Evolutionary conservation across 2,113 vertebrate genomes (phyloP).

Genomic region (Bombycilla garrulus): DNA sequence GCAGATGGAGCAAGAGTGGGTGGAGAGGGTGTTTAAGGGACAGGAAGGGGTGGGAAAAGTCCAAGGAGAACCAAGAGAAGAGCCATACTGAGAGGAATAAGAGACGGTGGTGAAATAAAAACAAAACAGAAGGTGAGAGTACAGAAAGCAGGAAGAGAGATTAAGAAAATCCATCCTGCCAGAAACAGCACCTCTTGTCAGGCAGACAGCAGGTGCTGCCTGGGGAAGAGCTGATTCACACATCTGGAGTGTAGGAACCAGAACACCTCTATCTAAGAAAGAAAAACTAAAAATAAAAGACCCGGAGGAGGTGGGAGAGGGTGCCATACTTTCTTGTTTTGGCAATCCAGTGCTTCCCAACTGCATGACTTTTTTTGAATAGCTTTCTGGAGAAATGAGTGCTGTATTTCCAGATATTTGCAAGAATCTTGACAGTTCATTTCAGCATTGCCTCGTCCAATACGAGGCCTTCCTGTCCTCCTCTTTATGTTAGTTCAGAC

Average conservation of each 20-base stretch:
- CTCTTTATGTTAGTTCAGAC: background rate
- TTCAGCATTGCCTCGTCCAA: background rate
- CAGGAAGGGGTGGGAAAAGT: background rate
- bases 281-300: conserved; percentile 15
- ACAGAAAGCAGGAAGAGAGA: conserved; percentile 16
- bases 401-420: background rate
- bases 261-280: conserved; percentile 15
- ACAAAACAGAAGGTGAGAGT: conserved; percentile 36
- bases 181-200: conserved; percentile 54
- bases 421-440: background rate
- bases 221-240: conserved; percentile 52
- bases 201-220: conserved; percentile 58
- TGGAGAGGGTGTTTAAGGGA: background rate
- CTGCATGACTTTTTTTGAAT: background rate
- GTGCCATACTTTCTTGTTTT: background rate
- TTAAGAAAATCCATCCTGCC: conserved; percentile 60
- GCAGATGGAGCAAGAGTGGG: background rate
- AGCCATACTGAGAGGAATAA: background rate
- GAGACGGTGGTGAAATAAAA: background rate
- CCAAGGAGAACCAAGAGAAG: background rate
- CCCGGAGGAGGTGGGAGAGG: background rate
- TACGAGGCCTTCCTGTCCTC: background rate
- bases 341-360: background rate
- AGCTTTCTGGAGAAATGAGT: background rate
- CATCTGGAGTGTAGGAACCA: conserved; percentile 27